Base-by-base conservation (phyloP, 2,888 invertebrate genomes). In the Diogma glabrata region DNA sequence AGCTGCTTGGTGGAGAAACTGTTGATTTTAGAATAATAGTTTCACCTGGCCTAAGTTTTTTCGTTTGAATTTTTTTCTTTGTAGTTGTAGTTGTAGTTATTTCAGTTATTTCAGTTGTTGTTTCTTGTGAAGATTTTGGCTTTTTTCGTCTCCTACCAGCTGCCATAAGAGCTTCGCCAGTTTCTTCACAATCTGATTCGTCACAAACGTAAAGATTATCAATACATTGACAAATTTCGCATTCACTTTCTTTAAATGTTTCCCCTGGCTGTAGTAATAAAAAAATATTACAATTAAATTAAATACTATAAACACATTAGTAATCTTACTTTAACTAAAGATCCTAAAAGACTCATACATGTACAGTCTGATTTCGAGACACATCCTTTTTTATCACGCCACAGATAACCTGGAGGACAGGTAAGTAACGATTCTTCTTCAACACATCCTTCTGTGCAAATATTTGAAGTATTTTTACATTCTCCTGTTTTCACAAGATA, bases 181-280 rank as follows among this genome's bases (percentile, higher is more conserved):
- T 52, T 47, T 49, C 49, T 7, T 52, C 51, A 12, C 50, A 47
- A 7, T 38, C 50, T 4, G 51, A 17, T n/a, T 48, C 14, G 22
- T 53, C 23, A 12, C 91, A 91, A 45, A 79, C 75, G 53, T 84
- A 78, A 19, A 74, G 75, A 67, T 91, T 89, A 61, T 85, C 77
- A 7, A 87, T 71, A 60, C 92, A 92, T 59, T 89, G 89, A 61
- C 91, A 92, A 12, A 78, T 73, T 59, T 79, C 76, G 61, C 86
- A 87, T 1, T 77, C 78, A 2, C 72, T 71, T 59, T 79, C 78
- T 12, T 67, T 60, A 3, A 77, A 65, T 0, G 81, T 75, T 49
- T 78, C 78, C 16, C 85, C 84, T 0, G 91, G 88, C 79, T 87
- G 69, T 3, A 64, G 63, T 54, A 49, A 51, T 53, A 48, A 43